Evolutionary conservation across 2,888 invertebrate genomes (phyloP).

Genomic region (Mythimna ferrago): DNA sequence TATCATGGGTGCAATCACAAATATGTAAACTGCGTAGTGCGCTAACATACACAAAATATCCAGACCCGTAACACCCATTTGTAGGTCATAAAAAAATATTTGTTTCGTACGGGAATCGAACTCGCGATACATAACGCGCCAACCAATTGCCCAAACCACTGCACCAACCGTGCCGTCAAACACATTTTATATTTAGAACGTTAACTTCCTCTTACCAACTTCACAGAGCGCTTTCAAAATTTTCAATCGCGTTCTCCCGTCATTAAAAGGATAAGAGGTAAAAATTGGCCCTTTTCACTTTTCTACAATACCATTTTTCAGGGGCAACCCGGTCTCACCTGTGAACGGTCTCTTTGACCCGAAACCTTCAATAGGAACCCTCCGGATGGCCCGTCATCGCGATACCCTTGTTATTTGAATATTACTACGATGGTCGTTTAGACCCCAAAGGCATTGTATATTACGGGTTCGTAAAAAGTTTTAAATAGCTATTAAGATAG

Average conservation of each 20-base stretch:
- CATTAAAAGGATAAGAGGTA: constrained; percentile 49
- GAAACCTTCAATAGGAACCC: constrained; percentile 62
- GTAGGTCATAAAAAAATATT: too few relatives aligned
- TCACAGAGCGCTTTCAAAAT: not conserved
- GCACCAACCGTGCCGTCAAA: not conserved
- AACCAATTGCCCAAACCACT: too few relatives aligned
- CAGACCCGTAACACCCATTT: too few relatives aligned
- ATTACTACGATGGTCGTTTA: constrained; percentile 52
- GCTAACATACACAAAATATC: too few relatives aligned
- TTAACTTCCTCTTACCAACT: not conserved
- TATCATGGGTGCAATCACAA: too few relatives aligned
- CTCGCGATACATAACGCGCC: too few relatives aligned
- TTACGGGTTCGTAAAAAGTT: constrained; percentile 51
- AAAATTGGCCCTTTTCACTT: constrained; percentile 50
- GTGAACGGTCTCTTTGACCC: constrained; percentile 50
- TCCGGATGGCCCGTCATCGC: constrained; percentile 61
- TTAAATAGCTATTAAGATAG: constrained; percentile 62
- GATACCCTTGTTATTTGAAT: constrained; percentile 64
- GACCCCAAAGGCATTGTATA: constrained; percentile 45
- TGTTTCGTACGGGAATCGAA: too few relatives aligned
- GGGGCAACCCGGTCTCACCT: constrained; percentile 46
- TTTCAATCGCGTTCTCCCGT: constrained; percentile 31
- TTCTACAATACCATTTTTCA: constrained; percentile 61
- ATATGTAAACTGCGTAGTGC: too few relatives aligned
- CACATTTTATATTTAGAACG: not conserved